These are phyloP conservation scores for Siniperca scherzeri DNA, from an alignment of 2,797 vertebrate genomes.

Conservation along the genomic window DNA sequence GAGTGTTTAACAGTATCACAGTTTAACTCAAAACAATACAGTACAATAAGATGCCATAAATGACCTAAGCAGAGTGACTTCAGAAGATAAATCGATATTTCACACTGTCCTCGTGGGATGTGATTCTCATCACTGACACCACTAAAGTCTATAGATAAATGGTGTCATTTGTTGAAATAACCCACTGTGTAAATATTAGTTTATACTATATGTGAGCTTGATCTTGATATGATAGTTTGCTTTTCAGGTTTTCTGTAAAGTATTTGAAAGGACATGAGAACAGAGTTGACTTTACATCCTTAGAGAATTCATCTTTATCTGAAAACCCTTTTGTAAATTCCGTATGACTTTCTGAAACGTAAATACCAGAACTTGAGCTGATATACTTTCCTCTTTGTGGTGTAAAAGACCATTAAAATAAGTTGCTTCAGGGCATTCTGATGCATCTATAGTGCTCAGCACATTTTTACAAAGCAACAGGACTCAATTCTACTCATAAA, in stretches of 20 bases:
- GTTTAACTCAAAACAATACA: background rate
- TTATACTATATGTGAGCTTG: conserved; percentile 5
- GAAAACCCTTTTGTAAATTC: conserved; percentile 37
- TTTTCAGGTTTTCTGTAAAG: conserved; percentile 10
- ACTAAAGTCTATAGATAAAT: conserved; percentile 5
- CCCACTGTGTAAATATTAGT: conserved; percentile 15
- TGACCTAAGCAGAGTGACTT: background rate
- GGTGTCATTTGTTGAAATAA: background rate
- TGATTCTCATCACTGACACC: conserved; percentile 4
- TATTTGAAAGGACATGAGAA: conserved; percentile 1
- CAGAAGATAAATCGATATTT: background rate
- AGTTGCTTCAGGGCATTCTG: conserved; percentile 29
- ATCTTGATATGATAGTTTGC: conserved; percentile 21
- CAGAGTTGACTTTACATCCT: conserved; percentile 20
- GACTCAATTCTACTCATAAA: conserved; percentile 25
- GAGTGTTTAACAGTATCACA: background rate
- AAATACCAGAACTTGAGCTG: conserved; percentile 48
- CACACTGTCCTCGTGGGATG: background rate
- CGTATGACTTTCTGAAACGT: conserved; percentile 43
- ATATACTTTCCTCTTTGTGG: conserved; percentile 28
- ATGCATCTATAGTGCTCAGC: conserved; percentile 51
- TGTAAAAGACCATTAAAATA: conserved; percentile 46
- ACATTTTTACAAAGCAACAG: conserved; percentile 38
- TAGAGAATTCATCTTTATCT: conserved; percentile 27
- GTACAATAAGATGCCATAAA: background rate